Evolutionary conservation across 2,888 invertebrate species (phyloP).

Genomic region (Trilocha varians): DNA sequence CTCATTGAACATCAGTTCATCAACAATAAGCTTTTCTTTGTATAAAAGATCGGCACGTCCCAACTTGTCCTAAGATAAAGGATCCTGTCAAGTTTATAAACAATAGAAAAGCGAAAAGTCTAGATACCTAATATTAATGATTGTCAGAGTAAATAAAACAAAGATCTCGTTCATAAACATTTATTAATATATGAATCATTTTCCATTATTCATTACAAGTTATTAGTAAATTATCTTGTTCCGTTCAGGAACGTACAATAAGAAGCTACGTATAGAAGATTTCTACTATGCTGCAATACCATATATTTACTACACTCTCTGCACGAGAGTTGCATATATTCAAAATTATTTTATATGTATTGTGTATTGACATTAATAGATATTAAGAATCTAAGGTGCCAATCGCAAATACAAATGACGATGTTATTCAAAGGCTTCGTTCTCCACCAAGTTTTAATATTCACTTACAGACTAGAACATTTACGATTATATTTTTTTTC

Average conservation of each 20-base stretch:
- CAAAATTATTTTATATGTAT: constrained; percentile 52
- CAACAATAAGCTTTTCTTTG: too few species aligned
- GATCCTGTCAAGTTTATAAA: neutral
- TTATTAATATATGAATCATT: constrained; percentile 71
- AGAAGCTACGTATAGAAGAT: constrained; percentile 65
- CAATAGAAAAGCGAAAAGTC: too few species aligned
- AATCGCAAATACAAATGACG: constrained; percentile 66
- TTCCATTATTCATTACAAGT: constrained; percentile 64
- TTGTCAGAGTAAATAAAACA: constrained; percentile 20
- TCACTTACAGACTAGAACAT: constrained; percentile 65
- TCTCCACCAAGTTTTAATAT: constrained; percentile 70
- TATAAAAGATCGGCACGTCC: too few species aligned
- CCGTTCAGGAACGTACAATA: constrained; percentile 52
- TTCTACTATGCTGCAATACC: constrained; percentile 63
- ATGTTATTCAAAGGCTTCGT: constrained; percentile 64
- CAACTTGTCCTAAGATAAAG: too few species aligned
- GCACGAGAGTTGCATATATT: constrained; percentile 53
- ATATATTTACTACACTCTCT: constrained; percentile 42
- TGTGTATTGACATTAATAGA: constrained; percentile 52
- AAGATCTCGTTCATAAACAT: constrained; percentile 61
- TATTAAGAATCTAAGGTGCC: constrained; percentile 64
- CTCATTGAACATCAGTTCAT: too few species aligned
- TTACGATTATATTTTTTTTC: constrained; percentile 50
- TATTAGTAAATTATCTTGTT: constrained; percentile 56
- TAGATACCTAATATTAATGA: too few species aligned